A percentile compares a stretch with the other conserved stretches of the same genome.
Conservation (phyloP, 1,140 invertebrate species). For the Pogonus chalceus region DNA sequence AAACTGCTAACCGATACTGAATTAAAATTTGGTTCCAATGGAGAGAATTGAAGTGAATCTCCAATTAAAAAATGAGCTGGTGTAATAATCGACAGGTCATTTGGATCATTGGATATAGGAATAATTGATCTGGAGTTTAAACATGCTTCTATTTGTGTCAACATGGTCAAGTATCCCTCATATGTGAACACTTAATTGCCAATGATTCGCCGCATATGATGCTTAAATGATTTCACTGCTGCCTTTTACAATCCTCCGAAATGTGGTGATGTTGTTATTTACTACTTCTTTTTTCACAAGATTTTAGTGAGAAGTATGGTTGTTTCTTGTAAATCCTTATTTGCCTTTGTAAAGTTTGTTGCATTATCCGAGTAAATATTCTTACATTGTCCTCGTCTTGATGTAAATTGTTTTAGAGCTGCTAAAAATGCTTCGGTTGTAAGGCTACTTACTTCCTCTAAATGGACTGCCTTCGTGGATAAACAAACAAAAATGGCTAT, state of each 20-base stretch:
- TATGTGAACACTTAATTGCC: conserved; percentile 14
- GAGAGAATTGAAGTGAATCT: conserved; percentile 10
- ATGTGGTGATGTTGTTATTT: no score
- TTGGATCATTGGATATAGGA: conserved; percentile 19
- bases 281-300: no score
- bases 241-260: conserved; percentile 34
- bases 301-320: no score
- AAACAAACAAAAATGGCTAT: conserved; percentile 16
- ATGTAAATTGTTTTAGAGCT: conserved; percentile 25
- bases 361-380: conserved; percentile 24
- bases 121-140: conserved; percentile 19
- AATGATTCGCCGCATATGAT: conserved; percentile 24
- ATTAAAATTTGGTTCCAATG: no score
- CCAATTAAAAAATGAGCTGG: conserved; percentile 22
- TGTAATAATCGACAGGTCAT: conserved; percentile 17
- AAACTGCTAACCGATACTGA: no score
- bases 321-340: no score
- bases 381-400: conserved; percentile 17
- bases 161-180: conserved; percentile 18
- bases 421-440: conserved; percentile 25
- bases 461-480: conserved; percentile 14
- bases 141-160: conserved; percentile 16
- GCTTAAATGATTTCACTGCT: conserved; percentile 32
- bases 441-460: conserved; percentile 12
- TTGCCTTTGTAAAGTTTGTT: conserved; percentile 23